These are phyloP conservation scores for Microcebus griseorufus DNA, from an alignment of 2,113 vertebrate species.

Conservation along the genomic window DNA sequence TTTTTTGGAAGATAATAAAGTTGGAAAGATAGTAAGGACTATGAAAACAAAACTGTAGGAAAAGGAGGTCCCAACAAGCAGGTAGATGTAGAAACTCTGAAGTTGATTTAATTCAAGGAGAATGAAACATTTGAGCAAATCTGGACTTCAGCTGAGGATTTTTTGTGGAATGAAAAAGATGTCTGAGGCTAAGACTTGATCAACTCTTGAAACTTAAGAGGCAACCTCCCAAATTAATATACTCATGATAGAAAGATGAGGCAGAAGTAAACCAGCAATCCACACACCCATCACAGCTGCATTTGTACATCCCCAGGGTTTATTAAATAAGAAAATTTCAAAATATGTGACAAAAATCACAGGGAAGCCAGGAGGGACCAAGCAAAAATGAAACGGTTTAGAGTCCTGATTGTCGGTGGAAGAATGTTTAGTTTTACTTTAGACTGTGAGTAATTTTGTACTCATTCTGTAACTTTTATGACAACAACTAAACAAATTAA, in stretches of 20 bases:
- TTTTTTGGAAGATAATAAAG: neutral
- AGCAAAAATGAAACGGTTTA: neutral
- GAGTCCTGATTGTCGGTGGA: neutral
- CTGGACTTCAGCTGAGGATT: neutral
- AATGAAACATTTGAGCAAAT: neutral
- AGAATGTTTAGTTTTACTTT: neutral
- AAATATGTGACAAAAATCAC: neutral
- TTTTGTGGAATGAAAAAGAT: neutral
- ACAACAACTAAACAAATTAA: neutral
- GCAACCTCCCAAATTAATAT: neutral
- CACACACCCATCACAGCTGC: neutral
- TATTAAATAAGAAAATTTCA: neutral
- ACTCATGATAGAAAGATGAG: neutral
- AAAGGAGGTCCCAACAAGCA: neutral
- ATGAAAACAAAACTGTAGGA: neutral
- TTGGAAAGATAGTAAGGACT: neutral
- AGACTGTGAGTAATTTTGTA: neutral
- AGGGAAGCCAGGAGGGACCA: neutral
- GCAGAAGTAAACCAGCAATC: neutral
- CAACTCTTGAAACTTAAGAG: neutral
- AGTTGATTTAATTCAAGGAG: neutral
- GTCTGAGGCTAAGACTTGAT: neutral
- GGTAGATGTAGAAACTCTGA: neutral
- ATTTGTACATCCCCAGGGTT: neutral
- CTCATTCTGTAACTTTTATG: neutral